These are phyloP conservation scores for Meghimatium bilineatum DNA, from an alignment of 2,888 invertebrate species.

Conservation along the genomic window DNA sequence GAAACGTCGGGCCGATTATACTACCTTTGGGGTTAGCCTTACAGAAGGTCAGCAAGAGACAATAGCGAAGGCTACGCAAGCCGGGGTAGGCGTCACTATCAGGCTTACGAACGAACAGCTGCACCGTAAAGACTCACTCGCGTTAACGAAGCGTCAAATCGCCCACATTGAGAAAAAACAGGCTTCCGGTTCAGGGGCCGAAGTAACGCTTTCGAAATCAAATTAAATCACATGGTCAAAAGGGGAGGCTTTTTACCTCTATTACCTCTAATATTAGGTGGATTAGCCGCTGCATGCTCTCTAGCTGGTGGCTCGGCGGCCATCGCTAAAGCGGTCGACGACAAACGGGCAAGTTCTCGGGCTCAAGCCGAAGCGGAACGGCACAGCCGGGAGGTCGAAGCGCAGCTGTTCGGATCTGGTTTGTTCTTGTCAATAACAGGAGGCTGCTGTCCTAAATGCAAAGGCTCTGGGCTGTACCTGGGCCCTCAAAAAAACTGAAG, in stretches of 20 bases:
- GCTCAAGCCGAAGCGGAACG: neutral
- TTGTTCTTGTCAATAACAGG: neutral
- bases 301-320: neutral
- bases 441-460: neutral
- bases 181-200: neutral
- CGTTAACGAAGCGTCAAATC: neutral
- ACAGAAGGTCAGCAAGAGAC: no score
- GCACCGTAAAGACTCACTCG: neutral
- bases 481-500: neutral
- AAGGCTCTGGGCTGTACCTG: no score
- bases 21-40: neutral
- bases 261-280: neutral
- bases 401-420: neutral
- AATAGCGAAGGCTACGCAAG: conserved; percentile 3
- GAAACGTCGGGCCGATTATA: neutral
- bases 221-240: neutral
- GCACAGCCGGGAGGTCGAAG: neutral
- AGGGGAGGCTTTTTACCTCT: neutral
- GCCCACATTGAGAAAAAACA: neutral
- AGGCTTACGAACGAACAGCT: no score
- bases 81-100: no score
- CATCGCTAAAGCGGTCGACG: neutral
- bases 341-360: neutral
- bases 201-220: neutral
- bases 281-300: no score